Percentiles rank a stretch among this genome's conserved stretches.
These are phyloP conservation scores for Cherax quadricarinatus DNA, from an alignment of 1,140 invertebrate genomes.

Conservation along the genomic window DNA sequence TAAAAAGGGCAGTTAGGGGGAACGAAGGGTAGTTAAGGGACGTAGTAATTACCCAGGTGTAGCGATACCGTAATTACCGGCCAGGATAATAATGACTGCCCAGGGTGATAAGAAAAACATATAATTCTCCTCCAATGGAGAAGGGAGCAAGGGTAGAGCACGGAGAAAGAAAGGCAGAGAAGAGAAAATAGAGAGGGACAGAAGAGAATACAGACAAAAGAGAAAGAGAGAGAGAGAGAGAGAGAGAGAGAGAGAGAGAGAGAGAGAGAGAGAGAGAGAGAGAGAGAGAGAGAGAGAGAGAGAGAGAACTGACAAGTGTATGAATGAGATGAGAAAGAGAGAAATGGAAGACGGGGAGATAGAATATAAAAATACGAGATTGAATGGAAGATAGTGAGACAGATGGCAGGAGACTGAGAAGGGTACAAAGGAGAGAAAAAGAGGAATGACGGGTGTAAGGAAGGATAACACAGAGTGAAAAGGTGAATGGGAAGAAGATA, in stretches of 20 bases:
- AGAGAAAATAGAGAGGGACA: background rate
- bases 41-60: no score
- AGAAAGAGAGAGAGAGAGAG: slow-evolving; percentile 8
- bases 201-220: background rate
- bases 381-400: background rate
- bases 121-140: no score
- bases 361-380: background rate
- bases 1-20: no score
- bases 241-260: slow-evolving; percentile 18
- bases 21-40: no score
- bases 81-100: no score
- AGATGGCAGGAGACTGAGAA: background rate
- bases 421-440: background rate
- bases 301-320: background rate
- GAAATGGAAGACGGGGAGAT: background rate
- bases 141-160: background rate
- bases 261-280: slow-evolving; percentile 31
- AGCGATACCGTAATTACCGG: no score
- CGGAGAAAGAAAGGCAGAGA: background rate
- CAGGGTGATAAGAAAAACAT: no score
- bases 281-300: slow-evolving; percentile 42
- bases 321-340: background rate
- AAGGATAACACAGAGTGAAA: background rate
- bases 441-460: background rate
- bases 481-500: background rate